These are phyloP conservation scores for Onthophagus taurus DNA, from an alignment of 1,140 invertebrate genomes.

Conservation along the genomic window DNA sequence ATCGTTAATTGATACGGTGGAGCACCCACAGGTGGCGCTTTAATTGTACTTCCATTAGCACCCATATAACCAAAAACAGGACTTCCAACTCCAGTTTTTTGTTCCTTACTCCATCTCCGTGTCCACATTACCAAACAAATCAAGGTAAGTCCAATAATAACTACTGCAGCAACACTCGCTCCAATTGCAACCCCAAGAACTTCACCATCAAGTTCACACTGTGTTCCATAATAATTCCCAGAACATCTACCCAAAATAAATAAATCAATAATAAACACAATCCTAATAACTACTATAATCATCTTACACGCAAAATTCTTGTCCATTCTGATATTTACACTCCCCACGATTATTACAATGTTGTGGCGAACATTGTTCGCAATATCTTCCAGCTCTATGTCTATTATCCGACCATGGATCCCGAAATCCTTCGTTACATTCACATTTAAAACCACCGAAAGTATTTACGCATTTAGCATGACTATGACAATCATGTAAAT, in stretches of 20 bases:
- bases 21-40: constrained; percentile 53
- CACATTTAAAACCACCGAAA: constrained; percentile 82
- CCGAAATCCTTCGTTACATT: constrained; percentile 68
- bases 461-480: constrained; percentile 79
- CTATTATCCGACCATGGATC: constrained; percentile 59
- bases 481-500: constrained; percentile 85
- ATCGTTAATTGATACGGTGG: constrained; percentile 58
- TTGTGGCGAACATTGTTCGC: constrained; percentile 62
- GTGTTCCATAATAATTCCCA: constrained; percentile 76
- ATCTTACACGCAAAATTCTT: constrained; percentile 68
- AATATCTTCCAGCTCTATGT: constrained; percentile 58
- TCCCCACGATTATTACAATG: constrained; percentile 77
- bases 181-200: constrained; percentile 83
- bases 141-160: constrained; percentile 79
- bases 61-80: constrained; percentile 74
- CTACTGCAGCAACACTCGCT: constrained; percentile 74
- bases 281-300: constrained; percentile 3
- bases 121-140: constrained; percentile 87
- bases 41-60: constrained; percentile 55
- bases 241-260: constrained; percentile 51
- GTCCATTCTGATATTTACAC: constrained; percentile 66
- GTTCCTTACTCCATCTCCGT: constrained; percentile 77
- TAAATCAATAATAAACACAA: constrained; percentile 6
- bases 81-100: constrained; percentile 67
- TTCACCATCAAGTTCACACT: constrained; percentile 86